A percentile compares a stretch with the other conserved stretches of the same genome.
Evolutionary conservation across 2,113 vertebrate genomes (phyloP).

Genomic region (Bubo scandiacus): DNA sequence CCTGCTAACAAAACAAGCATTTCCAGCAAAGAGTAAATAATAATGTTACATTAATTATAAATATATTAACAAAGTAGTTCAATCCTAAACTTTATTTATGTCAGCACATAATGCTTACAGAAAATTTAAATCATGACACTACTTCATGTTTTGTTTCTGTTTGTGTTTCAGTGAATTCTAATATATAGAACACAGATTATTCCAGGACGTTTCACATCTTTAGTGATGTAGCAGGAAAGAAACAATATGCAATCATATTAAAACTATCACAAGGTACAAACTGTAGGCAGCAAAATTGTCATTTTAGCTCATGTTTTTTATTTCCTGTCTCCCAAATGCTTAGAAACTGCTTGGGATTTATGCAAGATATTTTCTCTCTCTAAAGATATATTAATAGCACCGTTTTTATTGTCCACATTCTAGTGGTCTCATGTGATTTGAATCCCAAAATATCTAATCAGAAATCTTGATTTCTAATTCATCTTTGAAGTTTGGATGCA

Average conservation of each 20-base stretch:
- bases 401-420: background rate
- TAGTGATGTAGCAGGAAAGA: background rate
- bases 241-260: background rate
- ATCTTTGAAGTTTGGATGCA: constrained; percentile 77
- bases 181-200: background rate
- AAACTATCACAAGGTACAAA: background rate
- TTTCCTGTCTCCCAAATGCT: background rate
- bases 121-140: background rate
- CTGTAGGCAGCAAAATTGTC: background rate
- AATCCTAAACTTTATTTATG: background rate
- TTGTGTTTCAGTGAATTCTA: background rate
- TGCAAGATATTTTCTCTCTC: background rate
- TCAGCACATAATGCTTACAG: background rate
- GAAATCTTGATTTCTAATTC: constrained; percentile 73
- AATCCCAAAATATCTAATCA: constrained; percentile 70
- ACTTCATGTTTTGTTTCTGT: background rate
- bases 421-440: constrained; percentile 24
- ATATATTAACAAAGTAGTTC: background rate
- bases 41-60: background rate
- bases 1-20: background rate
- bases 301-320: background rate
- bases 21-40: background rate
- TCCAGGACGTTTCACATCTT: background rate
- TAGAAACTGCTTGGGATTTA: background rate
- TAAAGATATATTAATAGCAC: constrained; percentile 44